Evolutionary conservation across 1,140 invertebrate genomes (phyloP).

Genomic region (Diabrotica undecimpunctata): DNA sequence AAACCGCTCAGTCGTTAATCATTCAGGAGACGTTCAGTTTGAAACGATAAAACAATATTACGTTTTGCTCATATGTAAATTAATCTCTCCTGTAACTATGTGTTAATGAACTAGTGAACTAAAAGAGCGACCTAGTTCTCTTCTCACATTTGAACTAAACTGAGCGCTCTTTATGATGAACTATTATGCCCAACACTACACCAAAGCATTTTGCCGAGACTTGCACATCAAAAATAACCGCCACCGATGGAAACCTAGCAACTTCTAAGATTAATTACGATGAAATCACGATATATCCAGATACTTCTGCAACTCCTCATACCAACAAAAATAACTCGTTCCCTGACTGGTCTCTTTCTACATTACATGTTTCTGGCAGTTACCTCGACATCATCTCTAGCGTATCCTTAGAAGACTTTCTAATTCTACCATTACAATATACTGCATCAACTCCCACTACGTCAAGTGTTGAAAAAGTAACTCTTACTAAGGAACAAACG

Average conservation of each 20-base stretch:
- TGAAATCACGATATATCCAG: too few species aligned
- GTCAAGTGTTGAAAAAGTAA: slow-evolving; percentile 8
- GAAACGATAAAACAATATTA: too few species aligned
- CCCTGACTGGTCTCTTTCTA: slow-evolving; percentile 3
- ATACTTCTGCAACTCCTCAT: slow-evolving; percentile 1
- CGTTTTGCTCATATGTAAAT: too few species aligned
- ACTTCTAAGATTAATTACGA: neutral
- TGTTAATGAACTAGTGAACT: too few species aligned
- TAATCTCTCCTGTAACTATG: too few species aligned
- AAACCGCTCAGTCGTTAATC: too few species aligned
- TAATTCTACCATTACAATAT: slow-evolving; percentile 5
- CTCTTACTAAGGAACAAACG: slow-evolving; percentile 7
- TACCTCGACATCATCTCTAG: neutral
- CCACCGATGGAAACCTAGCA: neutral
- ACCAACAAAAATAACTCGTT: slow-evolving; percentile 8
- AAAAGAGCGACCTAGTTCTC: too few species aligned
- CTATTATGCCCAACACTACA: too few species aligned
- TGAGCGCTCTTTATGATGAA: too few species aligned
- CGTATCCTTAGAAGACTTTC: slow-evolving; percentile 5
- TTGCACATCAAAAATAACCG: slow-evolving; percentile 8
- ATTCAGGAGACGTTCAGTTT: too few species aligned
- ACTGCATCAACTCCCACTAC: neutral
- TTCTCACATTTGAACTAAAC: too few species aligned
- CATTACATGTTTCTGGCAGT: slow-evolving; percentile 5
- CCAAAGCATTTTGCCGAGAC: neutral